phyloP scores from a whole-genome alignment of 2,797 vertebrate species.

The Premnoplex brunnescens region DNA sequence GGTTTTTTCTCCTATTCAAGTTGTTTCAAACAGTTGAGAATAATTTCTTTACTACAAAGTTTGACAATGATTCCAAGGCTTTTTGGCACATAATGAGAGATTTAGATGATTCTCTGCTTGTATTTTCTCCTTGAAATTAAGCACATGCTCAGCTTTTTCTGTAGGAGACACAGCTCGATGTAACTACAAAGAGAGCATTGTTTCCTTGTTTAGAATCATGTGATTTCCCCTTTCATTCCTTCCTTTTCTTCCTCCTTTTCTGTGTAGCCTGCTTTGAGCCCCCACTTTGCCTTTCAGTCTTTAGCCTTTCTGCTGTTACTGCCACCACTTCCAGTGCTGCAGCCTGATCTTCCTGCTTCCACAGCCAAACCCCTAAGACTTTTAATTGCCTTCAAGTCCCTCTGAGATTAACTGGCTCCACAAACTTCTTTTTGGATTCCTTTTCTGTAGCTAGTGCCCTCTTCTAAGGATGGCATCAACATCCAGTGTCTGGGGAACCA shows the following conservation, averaged over 20 bases:
- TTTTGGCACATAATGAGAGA: background rate
- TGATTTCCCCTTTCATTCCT: conserved; percentile 50
- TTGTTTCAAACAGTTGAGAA: background rate
- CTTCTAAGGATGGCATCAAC: background rate
- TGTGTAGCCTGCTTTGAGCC: conserved; percentile 21
- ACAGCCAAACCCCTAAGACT: background rate
- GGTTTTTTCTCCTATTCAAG: background rate
- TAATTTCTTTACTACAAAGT: background rate
- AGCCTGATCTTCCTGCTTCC: background rate
- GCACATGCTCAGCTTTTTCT: background rate
- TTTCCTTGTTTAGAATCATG: conserved; percentile 27
- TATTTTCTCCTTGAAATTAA: background rate
- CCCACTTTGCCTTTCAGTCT: background rate
- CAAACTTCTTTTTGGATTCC: background rate
- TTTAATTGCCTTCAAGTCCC: background rate
- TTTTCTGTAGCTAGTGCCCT: background rate
- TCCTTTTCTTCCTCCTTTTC: conserved; percentile 16
- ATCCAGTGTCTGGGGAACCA: background rate
- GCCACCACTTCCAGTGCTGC: background rate
- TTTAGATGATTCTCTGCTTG: background rate
- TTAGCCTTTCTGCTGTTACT: background rate
- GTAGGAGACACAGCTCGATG: background rate
- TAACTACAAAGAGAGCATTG: conserved; percentile 30
- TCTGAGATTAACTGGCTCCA: background rate
- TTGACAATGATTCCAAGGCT: background rate